Evolutionary conservation across 1,140 invertebrate species (phyloP).

Genomic region (Phocides pigmalion): DNA sequence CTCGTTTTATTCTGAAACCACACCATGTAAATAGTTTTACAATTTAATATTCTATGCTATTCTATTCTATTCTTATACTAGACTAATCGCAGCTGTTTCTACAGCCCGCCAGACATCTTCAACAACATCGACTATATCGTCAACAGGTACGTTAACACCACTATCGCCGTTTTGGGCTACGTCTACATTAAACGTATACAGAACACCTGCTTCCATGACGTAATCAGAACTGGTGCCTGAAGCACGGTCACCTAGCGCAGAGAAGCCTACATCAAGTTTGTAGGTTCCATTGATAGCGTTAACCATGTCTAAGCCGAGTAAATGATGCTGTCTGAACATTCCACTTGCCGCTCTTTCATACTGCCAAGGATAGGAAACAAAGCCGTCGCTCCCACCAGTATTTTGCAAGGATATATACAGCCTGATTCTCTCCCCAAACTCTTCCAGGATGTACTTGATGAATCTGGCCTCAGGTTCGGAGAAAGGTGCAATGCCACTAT

Average conservation of each 20-base stretch:
- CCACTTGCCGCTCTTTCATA: constrained; percentile 68
- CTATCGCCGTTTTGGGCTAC: constrained; percentile 44
- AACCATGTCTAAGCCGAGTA: constrained; percentile 56
- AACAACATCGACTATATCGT: constrained; percentile 51
- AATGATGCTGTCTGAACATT: constrained; percentile 62
- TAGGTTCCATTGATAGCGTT: constrained; percentile 49
- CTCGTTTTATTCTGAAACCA: too few relatives aligned
- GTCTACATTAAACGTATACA: constrained; percentile 63
- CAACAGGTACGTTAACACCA: constrained; percentile 55
- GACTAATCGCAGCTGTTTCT: constrained; percentile 45
- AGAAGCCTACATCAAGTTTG: constrained; percentile 48
- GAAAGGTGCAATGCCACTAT: constrained; percentile 51
- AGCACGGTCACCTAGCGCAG: constrained; percentile 51
- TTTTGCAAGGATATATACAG: constrained; percentile 68
- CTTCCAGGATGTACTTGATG: constrained; percentile 45
- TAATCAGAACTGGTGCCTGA: constrained; percentile 68
- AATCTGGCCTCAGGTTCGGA: constrained; percentile 62
- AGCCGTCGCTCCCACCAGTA: constrained; percentile 56
- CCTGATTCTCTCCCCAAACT: constrained; percentile 43
- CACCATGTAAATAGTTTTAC: too few relatives aligned
- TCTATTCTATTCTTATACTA: not conserved
- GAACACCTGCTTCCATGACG: constrained; percentile 45
- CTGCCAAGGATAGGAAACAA: constrained; percentile 66
- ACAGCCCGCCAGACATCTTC: constrained; percentile 63
- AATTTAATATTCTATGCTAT: not conserved